phyloP scores from a whole-genome alignment of 2,113 vertebrate species.

The Serilophus lunatus region DNA sequence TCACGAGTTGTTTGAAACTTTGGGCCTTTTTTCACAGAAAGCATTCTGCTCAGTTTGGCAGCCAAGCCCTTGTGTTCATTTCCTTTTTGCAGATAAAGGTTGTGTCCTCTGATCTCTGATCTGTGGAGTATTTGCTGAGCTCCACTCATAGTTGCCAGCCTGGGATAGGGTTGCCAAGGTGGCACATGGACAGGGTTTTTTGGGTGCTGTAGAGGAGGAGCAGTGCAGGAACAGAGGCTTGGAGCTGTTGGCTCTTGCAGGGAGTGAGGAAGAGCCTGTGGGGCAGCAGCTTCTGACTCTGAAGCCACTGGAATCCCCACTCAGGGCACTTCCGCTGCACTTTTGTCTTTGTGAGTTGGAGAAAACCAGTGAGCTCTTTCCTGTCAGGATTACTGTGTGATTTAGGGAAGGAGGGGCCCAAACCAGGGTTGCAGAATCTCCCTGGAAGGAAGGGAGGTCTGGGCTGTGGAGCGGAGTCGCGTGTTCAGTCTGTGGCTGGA shows the following conservation, averaged over 20 bases:
- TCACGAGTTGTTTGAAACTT: background rate
- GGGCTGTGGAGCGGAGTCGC: accelerated
- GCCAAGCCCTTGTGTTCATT: background rate
- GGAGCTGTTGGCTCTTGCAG: background rate
- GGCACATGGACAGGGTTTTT: background rate
- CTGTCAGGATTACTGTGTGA: background rate
- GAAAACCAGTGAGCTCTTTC: background rate
- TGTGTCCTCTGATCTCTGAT: background rate
- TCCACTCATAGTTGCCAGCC: background rate
- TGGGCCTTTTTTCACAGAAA: background rate
- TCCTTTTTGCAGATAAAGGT: background rate
- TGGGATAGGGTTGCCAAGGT: background rate
- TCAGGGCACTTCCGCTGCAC: background rate
- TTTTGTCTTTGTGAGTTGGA: background rate
- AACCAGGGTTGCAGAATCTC: background rate
- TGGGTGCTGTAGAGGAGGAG: background rate
- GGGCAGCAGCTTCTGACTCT: background rate
- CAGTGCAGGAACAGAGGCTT: background rate
- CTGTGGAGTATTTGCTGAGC: slow-evolving; percentile 7
- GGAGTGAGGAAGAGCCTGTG: background rate
- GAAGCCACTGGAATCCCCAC: background rate
- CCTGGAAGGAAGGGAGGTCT: background rate
- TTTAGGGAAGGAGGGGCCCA: background rate
- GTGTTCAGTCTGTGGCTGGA: background rate
- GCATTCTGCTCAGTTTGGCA: background rate